Evolutionary conservation across 2,113 vertebrate genomes (phyloP).

Genomic region (Oncorhynchus mykiss): DNA sequence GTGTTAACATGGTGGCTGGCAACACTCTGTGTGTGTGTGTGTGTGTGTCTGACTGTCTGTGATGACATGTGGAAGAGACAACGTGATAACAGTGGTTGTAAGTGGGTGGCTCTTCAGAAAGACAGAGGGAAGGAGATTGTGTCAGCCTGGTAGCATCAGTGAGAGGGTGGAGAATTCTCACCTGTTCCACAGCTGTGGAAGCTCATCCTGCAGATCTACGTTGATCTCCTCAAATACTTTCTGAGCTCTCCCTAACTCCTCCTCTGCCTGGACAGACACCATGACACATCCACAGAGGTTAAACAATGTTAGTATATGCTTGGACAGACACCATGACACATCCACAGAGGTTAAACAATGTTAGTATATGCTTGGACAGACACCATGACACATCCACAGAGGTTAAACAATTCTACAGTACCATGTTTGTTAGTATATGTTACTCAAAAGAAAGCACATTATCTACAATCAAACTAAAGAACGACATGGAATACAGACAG

Average conservation of each 20-base stretch:
- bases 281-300: conserved; percentile 20
- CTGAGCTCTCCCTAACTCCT: conserved; percentile 93
- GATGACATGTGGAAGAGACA: background rate
- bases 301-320: too few relatives aligned
- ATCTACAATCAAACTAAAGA: background rate
- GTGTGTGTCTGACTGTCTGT: background rate
- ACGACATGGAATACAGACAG: conserved; percentile 20
- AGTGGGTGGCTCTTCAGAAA: too few relatives aligned
- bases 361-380: conserved; percentile 71
- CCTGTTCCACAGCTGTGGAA: conserved; percentile 94
- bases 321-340: conserved; percentile 27
- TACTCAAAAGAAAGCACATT: background rate
- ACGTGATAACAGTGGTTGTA: too few relatives aligned
- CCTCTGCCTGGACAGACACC: conserved; percentile 83
- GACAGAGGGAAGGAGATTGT: background rate
- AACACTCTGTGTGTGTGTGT: background rate
- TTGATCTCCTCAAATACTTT: conserved; percentile 99
- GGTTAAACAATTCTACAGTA: too few relatives aligned
- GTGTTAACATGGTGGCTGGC: background rate
- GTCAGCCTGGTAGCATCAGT: background rate
- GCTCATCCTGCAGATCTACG: conserved; percentile 92
- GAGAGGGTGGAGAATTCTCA: conserved; percentile 52
- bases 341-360: conserved; percentile 13
- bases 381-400: background rate
- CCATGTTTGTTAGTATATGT: too few relatives aligned